Evolutionary conservation across 2,113 vertebrate species (phyloP), one percentile per base, ranked within the genome.

Genomic region (Aegotheles bennettii): DNA sequence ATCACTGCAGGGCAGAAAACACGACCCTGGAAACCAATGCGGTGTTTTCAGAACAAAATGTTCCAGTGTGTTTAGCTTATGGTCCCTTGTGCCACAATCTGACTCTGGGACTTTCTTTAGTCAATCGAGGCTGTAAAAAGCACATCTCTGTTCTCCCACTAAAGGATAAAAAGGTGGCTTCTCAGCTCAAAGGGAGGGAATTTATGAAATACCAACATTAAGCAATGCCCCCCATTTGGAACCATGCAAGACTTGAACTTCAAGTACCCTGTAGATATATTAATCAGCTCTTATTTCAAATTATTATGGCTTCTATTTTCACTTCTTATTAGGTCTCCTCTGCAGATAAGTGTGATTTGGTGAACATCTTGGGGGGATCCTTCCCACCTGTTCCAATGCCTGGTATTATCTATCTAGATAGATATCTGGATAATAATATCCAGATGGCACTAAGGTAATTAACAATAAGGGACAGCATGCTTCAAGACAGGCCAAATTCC

Each of bases 361-460:
- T 53, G 29, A 23, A 36, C 13, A 23, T 18, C 45, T 50, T 5
- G 4, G 24, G 43, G 28, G 28, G 63, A 83, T 50, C 31, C 36
- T 83, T 92, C 42, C 35, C 20, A 47, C 24, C 43, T 16, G 1
- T 80, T 76, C 36, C 9, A 57, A 19, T 33, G 13, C 25, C 38
- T 77, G 33, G 11, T 68, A 56, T 76, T 79, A 73, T 57, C 88
- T 53, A 36, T 10, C 7, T n/a, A n/a, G n/a, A n/a, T n/a, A n/a
- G n/a, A n/a, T n/a, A n/a, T n/a, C n/a, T n/a, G n/a, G n/a, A 23
- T 84, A 90, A 93, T 67, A 95, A 65, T 70, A 91, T 91, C 87
- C 85, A 91, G 87, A 93, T 90, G 87, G 36, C 69, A 84, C 56
- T 81, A 89, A 84, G 77, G 87, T 90, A 95, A 88, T 93, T 93